These are phyloP conservation scores for Holothuria scabra DNA, from an alignment of 53 echinoderm and acorn worm species.

Conservation along the genomic window DNA sequence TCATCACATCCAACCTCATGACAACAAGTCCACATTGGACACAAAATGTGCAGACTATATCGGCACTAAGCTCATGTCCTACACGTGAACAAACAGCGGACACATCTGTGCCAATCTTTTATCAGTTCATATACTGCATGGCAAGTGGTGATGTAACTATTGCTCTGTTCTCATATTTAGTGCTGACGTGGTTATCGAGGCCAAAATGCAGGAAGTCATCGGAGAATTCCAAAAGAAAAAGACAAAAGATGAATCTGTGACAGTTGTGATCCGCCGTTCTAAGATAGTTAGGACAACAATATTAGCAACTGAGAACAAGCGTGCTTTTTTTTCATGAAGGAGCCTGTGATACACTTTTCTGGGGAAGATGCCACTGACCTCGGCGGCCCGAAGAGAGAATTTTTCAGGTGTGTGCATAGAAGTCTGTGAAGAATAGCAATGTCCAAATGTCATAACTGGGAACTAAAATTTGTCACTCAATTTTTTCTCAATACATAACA, in stretches of 20 bases:
- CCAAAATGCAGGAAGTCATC: slow-evolving; percentile 1
- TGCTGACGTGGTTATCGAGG: neutral
- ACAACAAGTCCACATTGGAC: too few relatives aligned
- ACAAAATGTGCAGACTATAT: too few relatives aligned
- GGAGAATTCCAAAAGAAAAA: neutral
- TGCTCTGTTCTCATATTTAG: neutral
- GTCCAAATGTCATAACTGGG: too few relatives aligned
- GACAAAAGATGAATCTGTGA: neutral
- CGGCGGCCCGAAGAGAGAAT: slow-evolving; percentile 42
- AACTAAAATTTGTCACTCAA: too few relatives aligned
- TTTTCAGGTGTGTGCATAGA: neutral
- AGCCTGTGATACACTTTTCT: slow-evolving; percentile 22
- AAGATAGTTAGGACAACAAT: neutral
- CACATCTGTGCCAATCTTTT: too few relatives aligned
- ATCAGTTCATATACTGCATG: too few relatives aligned
- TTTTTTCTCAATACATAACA: too few relatives aligned
- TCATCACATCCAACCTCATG: too few relatives aligned
- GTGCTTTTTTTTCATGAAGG: slow-evolving; percentile 8
- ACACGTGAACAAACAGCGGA: too few relatives aligned
- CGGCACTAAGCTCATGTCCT: too few relatives aligned
- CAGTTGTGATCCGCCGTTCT: neutral
- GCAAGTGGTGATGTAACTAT: too few relatives aligned
- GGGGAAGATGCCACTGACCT: slow-evolving; percentile 40
- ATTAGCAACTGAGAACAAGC: neutral
- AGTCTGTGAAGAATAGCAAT: too few relatives aligned